phyloP scores from a whole-genome alignment of 2,797 vertebrate genomes.

The Luscinia luscinia region DNA sequence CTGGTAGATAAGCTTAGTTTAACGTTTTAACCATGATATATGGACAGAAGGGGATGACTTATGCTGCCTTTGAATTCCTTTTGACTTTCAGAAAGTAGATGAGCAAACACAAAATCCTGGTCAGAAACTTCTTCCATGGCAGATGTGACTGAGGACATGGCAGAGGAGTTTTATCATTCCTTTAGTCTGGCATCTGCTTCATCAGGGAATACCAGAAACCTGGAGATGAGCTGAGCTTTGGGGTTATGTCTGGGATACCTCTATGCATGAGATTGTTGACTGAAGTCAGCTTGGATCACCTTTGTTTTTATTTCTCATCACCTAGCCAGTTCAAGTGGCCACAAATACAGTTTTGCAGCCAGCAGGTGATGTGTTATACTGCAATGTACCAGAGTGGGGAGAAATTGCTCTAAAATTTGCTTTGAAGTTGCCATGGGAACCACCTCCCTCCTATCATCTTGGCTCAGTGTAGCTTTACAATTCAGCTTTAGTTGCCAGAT shows the following conservation, averaged over 20 bases:
- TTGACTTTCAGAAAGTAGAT: neutral
- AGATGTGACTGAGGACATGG: fast-evolving
- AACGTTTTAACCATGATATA: neutral
- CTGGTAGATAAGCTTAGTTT: neutral
- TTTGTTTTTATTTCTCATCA: neutral
- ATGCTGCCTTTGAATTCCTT: neutral
- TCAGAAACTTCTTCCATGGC: neutral
- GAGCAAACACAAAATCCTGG: neutral
- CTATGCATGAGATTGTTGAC: neutral
- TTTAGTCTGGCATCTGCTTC: neutral
- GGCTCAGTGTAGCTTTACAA: neutral
- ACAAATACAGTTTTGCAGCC: neutral
- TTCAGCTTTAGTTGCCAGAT: neutral
- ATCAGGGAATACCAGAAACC: neutral
- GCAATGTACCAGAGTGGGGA: conserved; percentile 34
- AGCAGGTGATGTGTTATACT: conserved; percentile 8
- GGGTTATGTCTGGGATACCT: neutral
- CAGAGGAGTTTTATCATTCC: neutral
- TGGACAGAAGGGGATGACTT: neutral
- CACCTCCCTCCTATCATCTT: neutral
- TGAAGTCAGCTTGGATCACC: neutral
- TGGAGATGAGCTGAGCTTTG: neutral
- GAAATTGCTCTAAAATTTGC: conserved; percentile 47
- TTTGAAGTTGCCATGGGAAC: conserved; percentile 33
- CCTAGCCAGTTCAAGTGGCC: neutral